Evolutionary conservation across 2,888 invertebrate genomes (phyloP), one percentile per base, ranked within the genome.

Genomic region (Digitonthophagus gazella): DNA sequence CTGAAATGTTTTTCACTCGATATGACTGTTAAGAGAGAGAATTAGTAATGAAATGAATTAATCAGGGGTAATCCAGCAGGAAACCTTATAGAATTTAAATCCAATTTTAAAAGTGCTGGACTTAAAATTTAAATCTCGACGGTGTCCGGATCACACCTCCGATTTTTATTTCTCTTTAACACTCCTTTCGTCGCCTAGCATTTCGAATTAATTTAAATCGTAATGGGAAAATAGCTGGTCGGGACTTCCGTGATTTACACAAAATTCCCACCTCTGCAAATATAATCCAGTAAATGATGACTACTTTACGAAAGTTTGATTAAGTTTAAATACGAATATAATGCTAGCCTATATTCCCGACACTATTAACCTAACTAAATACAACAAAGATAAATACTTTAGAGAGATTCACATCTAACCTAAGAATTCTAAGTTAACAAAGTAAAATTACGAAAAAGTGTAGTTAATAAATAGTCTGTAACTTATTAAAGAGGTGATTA

Each of bases 31-130:
- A 57, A 57, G 18, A 61, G 22, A 15, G 22, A 18, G 61, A 61
- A 61, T 61, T 61, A 15, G 19, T 58, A 61, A 18, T 61, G 16
- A 61, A 61, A 18, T 61, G 18, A 15, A 57, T 57, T 57, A 57
- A 57, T 16, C 22, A 18, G 14, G 14, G 14, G 19, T 61, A 61
- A 18, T 16, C 14, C 22, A 6, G 58, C 19, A 14, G 3, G 28
- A 61, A 61, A 61, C 15, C 15, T 61, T 20, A 15, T 61, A 5
- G 20, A 61, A 19, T 61, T 19, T 19, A 61, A 61, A 15, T 64
- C 8, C 20, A 20, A 15, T 22, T 64, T 11, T 22, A 11, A 28
- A n/a, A 15, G 5, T 44, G 28, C 28, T 11, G 28, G 28, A 44
- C 6, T 44, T 44, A 44, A 44, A 44, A 44, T 44, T 44, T 44